Evolutionary conservation across 2,888 invertebrate species (phyloP).

Genomic region (Geophilus truncorum): DNA sequence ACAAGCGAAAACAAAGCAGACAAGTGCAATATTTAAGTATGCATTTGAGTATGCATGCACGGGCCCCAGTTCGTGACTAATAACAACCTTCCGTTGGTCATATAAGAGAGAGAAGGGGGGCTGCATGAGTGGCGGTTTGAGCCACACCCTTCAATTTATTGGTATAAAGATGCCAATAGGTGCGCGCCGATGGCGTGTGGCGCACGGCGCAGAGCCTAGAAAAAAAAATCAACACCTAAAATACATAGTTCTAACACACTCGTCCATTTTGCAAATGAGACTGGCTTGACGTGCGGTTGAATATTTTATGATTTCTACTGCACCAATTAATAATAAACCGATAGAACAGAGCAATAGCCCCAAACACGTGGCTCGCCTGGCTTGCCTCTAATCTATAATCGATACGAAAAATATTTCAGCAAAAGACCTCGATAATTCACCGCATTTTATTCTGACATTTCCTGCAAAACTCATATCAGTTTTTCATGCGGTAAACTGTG

Average conservation of each 20-base stretch:
- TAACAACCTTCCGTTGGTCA: neutral
- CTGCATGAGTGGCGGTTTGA: neutral
- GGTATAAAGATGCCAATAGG: neutral
- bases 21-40: neutral
- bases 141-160: neutral
- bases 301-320: conserved; percentile 13
- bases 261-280: neutral
- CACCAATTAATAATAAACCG: neutral
- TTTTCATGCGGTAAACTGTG: neutral
- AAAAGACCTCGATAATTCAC: neutral
- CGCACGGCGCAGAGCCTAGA: neutral
- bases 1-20: too few relatives aligned
- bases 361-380: neutral
- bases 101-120: neutral
- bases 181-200: neutral
- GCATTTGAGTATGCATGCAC: neutral
- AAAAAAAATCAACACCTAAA: neutral
- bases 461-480: neutral
- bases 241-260: neutral
- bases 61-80: neutral
- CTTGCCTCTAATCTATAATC: neutral
- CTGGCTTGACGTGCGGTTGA: neutral
- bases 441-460: neutral
- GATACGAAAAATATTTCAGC: neutral
- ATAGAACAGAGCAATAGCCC: neutral